Base-by-base conservation (phyloP, 2,113 vertebrate genomes). In the Mungos mungo region DNA sequence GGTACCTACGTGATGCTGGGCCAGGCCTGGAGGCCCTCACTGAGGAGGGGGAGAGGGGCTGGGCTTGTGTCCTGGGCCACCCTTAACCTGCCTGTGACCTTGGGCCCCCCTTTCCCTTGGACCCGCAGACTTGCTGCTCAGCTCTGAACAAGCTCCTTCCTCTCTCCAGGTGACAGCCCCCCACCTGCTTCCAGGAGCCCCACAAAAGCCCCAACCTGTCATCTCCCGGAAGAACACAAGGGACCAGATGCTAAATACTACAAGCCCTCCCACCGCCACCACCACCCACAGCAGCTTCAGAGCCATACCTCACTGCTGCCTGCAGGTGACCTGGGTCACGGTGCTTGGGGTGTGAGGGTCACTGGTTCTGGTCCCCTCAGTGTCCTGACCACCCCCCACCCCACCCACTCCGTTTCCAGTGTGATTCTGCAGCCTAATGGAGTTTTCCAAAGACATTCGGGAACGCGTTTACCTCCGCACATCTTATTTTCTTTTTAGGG, bases 401-500 rank as follows among this genome's bases (percentile, higher is more conserved):
- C 76, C 85, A 90, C 57, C 0, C 97, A 97, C 92, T 86, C 96
- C 87, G 93, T 29, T 97, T 96, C 98, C 98, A 96, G 97, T 96
- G 97, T 95, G 96, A 98, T 96, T 98, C 97, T 96, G 97, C 97
- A 97, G 96, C 88, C 90, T 96, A 98, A 97, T 92, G 93, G 98
- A 98, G 97, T 98, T 98, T 98, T 98, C 97, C 97, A 96, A 96
- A 97, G 98, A 93, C 88, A 97, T 93, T 97, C 96, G 72, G 95
- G 96, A 97, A 95, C 97, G 95, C 98, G 97, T 97, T 98, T 98
- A 97, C 98, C 97, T 98, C 97, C 96, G 89, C 84, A 98, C 91
- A 97, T 97, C 98, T 98, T 97, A 94, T 98, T 98, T 98, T 98
- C 97, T 96, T 98, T 98, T 98, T 94, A 0, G 25, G 19, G 25